Base-by-base conservation (phyloP, 2,888 invertebrate species). In the Mesorhabditis spiculigera region DNA sequence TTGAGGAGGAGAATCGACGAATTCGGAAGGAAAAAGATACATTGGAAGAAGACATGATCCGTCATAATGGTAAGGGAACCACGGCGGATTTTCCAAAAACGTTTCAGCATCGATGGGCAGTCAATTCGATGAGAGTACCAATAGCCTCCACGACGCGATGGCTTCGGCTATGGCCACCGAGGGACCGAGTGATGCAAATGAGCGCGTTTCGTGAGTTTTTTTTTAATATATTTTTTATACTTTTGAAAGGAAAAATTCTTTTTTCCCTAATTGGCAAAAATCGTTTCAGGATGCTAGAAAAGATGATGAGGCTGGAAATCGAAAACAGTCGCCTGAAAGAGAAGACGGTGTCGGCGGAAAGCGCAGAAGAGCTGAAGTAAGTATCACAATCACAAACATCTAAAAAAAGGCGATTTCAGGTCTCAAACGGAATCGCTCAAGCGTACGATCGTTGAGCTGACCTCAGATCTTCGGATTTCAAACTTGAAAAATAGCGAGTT, bases 1-100 rank as follows among this genome's bases (percentile, higher is more conserved):
- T 50, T 13, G 58, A 50, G n/a, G 58, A 50, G 58, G 58, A 50
- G 58, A 50, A 50, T 50, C 58, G 58, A 50, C 58, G 58, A 50
- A 10, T 50, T 10, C 8, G 58, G n/a, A 50, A n/a, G 8, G 58
- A 50, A 50, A 50, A 50, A n/a, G 58, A 50, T 50, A 10, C 10
- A 13, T 50, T 50, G 58, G 58, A 50, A n/a, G 58, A 50, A n/a
- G 58, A 50, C 10, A 50, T 50, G 58, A 50, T 50, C 58, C 8
- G 58, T 13, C 58, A 50, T 50, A 50, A 50, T 50, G n/a, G 58
- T 50, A 28, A 28, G 28, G 58, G 58, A 3, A 13, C 1, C n/a
- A 50, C 58, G 58, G 58, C n/a, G n/a, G 58, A 50, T 50, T 50
- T 50, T 50, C n/a, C 58, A 50, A 50, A 13, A 50, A 50, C 28